Base-by-base conservation (phyloP, 2,888 invertebrate species). In the Orthosia gothica region DNA sequence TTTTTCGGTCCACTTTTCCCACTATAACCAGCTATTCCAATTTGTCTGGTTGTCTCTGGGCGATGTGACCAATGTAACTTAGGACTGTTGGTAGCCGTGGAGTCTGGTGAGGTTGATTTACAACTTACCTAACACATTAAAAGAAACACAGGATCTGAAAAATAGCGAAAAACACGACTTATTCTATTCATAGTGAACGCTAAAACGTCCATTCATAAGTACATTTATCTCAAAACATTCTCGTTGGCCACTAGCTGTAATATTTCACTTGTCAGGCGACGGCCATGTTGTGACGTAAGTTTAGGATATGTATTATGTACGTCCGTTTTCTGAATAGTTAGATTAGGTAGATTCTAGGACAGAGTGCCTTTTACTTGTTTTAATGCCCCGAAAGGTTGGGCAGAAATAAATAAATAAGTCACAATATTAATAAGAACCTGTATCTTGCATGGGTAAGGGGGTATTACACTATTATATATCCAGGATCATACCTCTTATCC, bases 261-360 rank as follows among this genome's bases (percentile, higher is more conserved):
- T 76, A 76, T 70, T 57, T 76, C 70, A 70, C 61, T n/a, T 70
- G 70, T 57, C 77, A 76, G 13, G 11, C 45, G 40, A 70, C 62
- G 50, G 45, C 70, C 55, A 62, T 45, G 50, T 52, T 52, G n/a
- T 20, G 26, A 23, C 13, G n/a, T 55, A 50, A 57, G 20, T 62
- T 23, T 76, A 70, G 23, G 13, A 50, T 62, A 50, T 68, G 40
- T 40, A 26, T 32, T 61, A 23, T 49, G 5, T 49, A 54, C 9
- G 47, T 40, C 23, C n/a, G 12, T 40, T 50, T 50, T 55, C 40
- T 69, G 26, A 65, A 64, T 50, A 26, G 18, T 40, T 67, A 67
- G 13, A 40, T 59, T 32, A 52, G 11, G 3, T 47, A 13, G 20
- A 12, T 74, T 74, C 26, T 20, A 23, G 18, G 20, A 58, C 26